These are phyloP conservation scores for Rafetus swinhoei DNA, from an alignment of 2,113 vertebrate genomes.

Conservation along the genomic window DNA sequence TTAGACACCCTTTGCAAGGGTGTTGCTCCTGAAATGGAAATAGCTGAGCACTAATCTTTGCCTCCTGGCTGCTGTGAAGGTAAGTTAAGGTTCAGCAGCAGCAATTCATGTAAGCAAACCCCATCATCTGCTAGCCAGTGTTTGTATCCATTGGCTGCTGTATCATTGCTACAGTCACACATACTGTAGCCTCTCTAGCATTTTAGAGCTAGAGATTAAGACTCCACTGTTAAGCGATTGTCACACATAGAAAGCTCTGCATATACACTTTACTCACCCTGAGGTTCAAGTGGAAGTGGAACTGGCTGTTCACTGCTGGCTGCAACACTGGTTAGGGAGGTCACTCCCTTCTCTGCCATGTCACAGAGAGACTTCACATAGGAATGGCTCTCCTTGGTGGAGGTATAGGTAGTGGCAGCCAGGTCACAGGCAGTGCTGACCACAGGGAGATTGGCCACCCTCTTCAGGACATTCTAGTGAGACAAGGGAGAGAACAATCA, in stretches of 20 bases:
- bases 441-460: constrained; percentile 77
- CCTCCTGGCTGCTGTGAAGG: too few relatives aligned
- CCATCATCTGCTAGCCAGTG: not conserved
- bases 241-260: fast-evolving
- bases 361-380: constrained; percentile 81
- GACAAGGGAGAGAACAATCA: not conserved
- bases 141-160: not conserved
- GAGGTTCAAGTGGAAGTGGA: constrained; percentile 82
- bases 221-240: not conserved
- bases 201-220: not conserved
- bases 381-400: constrained; percentile 85
- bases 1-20: not conserved
- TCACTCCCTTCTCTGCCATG: constrained; percentile 69
- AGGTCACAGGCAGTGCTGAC: constrained; percentile 78
- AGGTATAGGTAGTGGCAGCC: constrained; percentile 77
- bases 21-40: not conserved
- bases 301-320: constrained; percentile 81
- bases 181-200: too few relatives aligned
- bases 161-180: not conserved
- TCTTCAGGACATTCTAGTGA: constrained; percentile 70
- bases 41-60: not conserved
- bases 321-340: constrained; percentile 51
- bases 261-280: constrained; percentile 67
- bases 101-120: not conserved
- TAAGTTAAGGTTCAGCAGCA: fast-evolving